phyloP scores from a whole-genome alignment of 2,888 invertebrate genomes.

The Cremastinae sp. region DNA sequence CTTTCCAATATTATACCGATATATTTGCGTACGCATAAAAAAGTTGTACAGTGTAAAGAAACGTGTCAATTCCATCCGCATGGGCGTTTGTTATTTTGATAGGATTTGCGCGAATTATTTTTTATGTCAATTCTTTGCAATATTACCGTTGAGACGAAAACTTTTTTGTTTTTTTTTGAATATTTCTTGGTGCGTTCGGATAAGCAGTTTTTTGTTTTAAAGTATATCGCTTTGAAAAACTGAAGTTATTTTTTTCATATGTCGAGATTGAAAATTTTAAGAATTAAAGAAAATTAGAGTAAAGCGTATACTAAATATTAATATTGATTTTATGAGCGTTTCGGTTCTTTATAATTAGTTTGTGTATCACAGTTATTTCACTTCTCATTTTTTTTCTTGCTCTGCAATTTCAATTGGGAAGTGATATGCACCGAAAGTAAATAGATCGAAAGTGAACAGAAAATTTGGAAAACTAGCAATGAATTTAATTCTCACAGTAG shows the following conservation, averaged over 20 bases:
- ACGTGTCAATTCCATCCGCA: slow-evolving; percentile 52
- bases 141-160: slow-evolving; percentile 5
- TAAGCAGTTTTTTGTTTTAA: slow-evolving; percentile 23
- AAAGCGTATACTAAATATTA: background rate
- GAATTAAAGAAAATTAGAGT: background rate
- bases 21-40: slow-evolving; percentile 29
- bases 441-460: background rate
- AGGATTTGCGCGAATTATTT: slow-evolving; percentile 12
- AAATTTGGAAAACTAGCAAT: background rate
- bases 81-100: slow-evolving; percentile 26
- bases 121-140: background rate
- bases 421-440: slow-evolving; percentile 24
- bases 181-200: slow-evolving; percentile 6
- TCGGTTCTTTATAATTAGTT: slow-evolving; percentile 12
- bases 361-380: slow-evolving; percentile 48
- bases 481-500: slow-evolving; percentile 3
- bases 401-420: slow-evolving; percentile 1
- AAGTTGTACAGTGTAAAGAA: slow-evolving; percentile 14
- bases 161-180: slow-evolving; percentile 19
- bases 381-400: slow-evolving; percentile 11
- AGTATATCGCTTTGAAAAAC: slow-evolving; percentile 33
- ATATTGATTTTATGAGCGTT: slow-evolving; percentile 45
- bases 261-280: slow-evolving; percentile 6
- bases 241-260: background rate
- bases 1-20: slow-evolving; percentile 20